These are phyloP conservation scores for Paramormyrops hopkinsi DNA, from an alignment of 2,797 vertebrate genomes.

Conservation along the genomic window DNA sequence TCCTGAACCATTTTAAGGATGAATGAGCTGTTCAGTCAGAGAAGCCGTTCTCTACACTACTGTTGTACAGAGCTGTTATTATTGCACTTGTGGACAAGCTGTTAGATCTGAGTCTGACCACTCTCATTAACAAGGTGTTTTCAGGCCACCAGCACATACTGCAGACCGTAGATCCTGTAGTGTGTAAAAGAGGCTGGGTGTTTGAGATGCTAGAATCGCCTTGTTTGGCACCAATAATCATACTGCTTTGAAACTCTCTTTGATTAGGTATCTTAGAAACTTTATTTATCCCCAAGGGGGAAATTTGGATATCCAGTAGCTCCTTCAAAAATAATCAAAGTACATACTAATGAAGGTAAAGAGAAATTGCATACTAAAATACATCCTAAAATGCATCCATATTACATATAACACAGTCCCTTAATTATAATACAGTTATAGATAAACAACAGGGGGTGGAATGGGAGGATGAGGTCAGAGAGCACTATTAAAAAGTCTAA, in stretches of 20 bases:
- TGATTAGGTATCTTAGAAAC: too few species aligned
- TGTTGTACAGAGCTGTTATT: neutral
- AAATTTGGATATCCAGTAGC: too few species aligned
- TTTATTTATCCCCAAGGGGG: too few species aligned
- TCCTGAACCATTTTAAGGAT: neutral
- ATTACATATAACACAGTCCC: too few species aligned
- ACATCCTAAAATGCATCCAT: too few species aligned
- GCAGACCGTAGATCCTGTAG: neutral
- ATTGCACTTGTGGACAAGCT: neutral
- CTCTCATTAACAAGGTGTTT: neutral
- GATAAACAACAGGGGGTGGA: too few species aligned
- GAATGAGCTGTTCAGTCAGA: neutral
- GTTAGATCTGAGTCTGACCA: neutral
- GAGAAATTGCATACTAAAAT: too few species aligned
- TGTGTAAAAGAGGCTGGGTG: neutral
- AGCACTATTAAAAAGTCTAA: too few species aligned
- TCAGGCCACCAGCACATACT: neutral
- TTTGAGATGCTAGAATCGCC: neutral
- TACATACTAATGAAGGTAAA: too few species aligned
- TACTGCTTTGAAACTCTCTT: neutral
- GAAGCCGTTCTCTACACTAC: neutral
- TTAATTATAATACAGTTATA: too few species aligned
- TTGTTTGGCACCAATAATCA: neutral
- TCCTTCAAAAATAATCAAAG: too few species aligned
- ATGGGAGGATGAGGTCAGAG: too few species aligned